Evolutionary conservation across 1,140 invertebrate species (phyloP), one percentile per base, ranked within the genome.

Genomic region (Amphibalanus amphitrite): DNA sequence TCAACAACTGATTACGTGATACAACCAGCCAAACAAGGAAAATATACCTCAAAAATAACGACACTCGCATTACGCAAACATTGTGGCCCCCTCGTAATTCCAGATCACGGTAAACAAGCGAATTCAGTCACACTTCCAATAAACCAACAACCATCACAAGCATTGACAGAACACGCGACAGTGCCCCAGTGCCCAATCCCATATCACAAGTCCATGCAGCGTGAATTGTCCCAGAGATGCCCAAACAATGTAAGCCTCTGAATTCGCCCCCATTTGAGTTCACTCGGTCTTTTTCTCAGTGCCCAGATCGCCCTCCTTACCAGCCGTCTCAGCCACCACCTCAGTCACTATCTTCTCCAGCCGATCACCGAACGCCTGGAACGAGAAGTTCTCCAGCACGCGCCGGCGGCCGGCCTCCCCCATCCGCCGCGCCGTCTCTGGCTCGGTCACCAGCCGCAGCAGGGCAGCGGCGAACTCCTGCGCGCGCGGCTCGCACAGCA

Each of bases 401-500:
- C 89, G 83, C 74, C 86, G 82, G 74, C 82, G 82, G 1, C 90
- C 92, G 74, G 83, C 82, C 68, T 83, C 79, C 40, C 92, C 92
- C 80, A 95, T 82, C 25, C 85, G 80, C 29, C 84, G 81, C n/a
- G 72, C 72, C 65, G 33, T 20, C 29, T 73, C 29, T 75, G 40
- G 29, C n/a, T 85, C 82, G 59, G 77, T 75, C 0, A 90, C 81
- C 73, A 95, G 84, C 75, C 84, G 84, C 28, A 83, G 78, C 87
- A 98, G 93, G 30, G 88, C 88, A 64, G 85, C 80, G 13, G 90
- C 87, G 83, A 99, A 96, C 71, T 84, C 83, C 72, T 86, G 81
- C 28, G 85, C 81, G 28, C 81, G 83, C 13, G 87, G 81, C 67
- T 89, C 83, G 77, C 91, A 91, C 6, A 99, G 82, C 79, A 87